Percentiles rank a stretch among this genome's conserved stretches.
Evolutionary conservation across 2,888 invertebrate genomes (phyloP).

Genomic region (Theristus sp.): DNA sequence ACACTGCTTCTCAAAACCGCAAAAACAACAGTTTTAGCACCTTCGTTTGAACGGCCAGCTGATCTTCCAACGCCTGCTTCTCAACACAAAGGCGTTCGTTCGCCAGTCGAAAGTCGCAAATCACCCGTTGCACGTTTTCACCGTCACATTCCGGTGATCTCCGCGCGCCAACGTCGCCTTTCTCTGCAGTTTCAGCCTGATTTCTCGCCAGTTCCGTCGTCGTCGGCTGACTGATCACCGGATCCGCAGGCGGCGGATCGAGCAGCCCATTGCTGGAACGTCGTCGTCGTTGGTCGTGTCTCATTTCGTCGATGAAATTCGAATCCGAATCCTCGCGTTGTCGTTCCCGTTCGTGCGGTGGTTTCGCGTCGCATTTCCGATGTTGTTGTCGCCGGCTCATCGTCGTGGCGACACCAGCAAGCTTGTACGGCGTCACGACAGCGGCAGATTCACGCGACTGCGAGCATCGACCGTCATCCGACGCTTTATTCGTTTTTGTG

Average conservation of each 20-base stretch:
- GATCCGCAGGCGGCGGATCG: neutral
- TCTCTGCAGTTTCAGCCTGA: neutral
- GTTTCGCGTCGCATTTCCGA: too few relatives aligned
- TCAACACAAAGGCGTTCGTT: slow-evolving; percentile 47
- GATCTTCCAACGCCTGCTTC: slow-evolving; percentile 53
- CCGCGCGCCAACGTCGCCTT: too few relatives aligned
- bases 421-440: too few relatives aligned
- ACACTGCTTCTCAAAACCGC: too few relatives aligned
- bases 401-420: too few relatives aligned
- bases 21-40: too few relatives aligned
- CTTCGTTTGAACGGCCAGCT: slow-evolving; percentile 66
- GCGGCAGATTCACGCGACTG: too few relatives aligned
- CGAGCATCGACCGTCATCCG: too few relatives aligned
- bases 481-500: too few relatives aligned
- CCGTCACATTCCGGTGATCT: too few relatives aligned
- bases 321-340: neutral
- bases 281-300: neutral
- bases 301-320: neutral
- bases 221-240: neutral
- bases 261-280: neutral
- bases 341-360: neutral
- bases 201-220: neutral
- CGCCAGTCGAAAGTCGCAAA: slow-evolving; percentile 42
- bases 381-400: too few relatives aligned
- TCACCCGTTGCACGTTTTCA: slow-evolving; percentile 21